Base-by-base conservation (phyloP, 2,888 invertebrate species). In the Cephonodes hylas region DNA sequence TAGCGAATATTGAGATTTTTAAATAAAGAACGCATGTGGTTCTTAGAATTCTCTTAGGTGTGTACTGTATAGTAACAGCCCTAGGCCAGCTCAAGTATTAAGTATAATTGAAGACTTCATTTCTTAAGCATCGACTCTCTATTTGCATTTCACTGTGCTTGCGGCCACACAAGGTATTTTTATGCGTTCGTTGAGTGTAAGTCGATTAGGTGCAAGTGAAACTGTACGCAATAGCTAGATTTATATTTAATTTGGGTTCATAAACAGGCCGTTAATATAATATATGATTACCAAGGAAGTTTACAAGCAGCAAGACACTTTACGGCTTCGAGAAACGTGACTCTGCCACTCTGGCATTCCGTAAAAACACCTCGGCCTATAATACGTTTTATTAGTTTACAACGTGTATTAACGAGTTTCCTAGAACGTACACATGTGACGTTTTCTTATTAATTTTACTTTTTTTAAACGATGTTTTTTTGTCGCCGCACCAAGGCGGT, bases 371-470 rank as follows among this genome's bases (percentile, higher is more conserved):
- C 45, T 44, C 44, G 34, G 59, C 38, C 13, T 45, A 59, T 44
- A 45, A 44, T 67, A 74, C 74, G 61, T 83, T 88, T 89, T 89
- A 89, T 89, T 84, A 85, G 81, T 88, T 89, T 86, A 88, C 89
- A 82, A 79, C 81, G 75, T 72, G 79, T 84, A 88, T 89, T 85
- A 89, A 84, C 85, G 74, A 81, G 84, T 85, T 89, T 89, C 89
- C 80, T 66, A 85, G 89, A 89, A 66, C 66, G 65, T 58, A 46
- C 69, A 67, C 80, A 77, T 78, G 77, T 80, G 80, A 76, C 75
- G 69, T 48, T 63, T 59, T 64, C 68, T 66, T 74, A 77, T 77
- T 76, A 76, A 80, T 81, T 81, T 81, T 80, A 78, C 53, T 53
- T 53, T 80, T 80, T 80, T 76, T 73, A 70, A 74, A 65, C 64